Base-by-base conservation (phyloP, 1,140 invertebrate species). In the Ctenoplectra terminalis region DNA sequence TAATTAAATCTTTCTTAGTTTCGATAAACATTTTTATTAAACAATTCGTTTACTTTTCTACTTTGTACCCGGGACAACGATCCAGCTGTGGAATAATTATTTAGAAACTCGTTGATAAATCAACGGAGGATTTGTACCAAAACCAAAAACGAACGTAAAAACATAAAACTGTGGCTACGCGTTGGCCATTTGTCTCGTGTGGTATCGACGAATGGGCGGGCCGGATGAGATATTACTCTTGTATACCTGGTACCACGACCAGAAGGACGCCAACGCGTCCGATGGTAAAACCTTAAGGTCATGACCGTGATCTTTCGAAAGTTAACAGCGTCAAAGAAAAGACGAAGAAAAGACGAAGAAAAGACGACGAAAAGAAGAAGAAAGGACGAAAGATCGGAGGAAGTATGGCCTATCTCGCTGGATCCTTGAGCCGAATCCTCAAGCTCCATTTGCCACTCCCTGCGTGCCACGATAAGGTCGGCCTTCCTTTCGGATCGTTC, bases 341-440 rank as follows among this genome's bases (percentile, higher is more conserved):
- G 48, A 34, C 43, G 58, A 63, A 46, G n/a, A n/a, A n/a, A n/a
- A n/a, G n/a, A n/a, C n/a, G n/a, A n/a, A n/a, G n/a, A n/a, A n/a
- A n/a, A n/a, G n/a, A n/a, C n/a, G n/a, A n/a, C n/a, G n/a, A n/a
- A n/a, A n/a, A n/a, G 61, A 79, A 81, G 79, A 83, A 80, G 83
- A 67, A 58, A 48, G 50, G 48, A 34, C 43, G 58, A 63, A 46
- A 60, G 72, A 37, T 52, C 37, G 13, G 15, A n/a, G n/a, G n/a
- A n/a, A n/a, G n/a, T n/a, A n/a, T n/a, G n/a, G n/a, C n/a, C n/a
- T n/a, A n/a, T n/a, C n/a, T n/a, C n/a, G n/a, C n/a, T n/a, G 43
- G 48, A 83, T 66, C 85, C 81, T 87, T 87, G 85, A 87, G 29
- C 67, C 31, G 31, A 64, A 74, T 86, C 85, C 71, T 76, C 54